These are phyloP conservation scores for Psittacula cyanocephala DNA, from an alignment of 2,113 vertebrate genomes.

Conservation along the genomic window DNA sequence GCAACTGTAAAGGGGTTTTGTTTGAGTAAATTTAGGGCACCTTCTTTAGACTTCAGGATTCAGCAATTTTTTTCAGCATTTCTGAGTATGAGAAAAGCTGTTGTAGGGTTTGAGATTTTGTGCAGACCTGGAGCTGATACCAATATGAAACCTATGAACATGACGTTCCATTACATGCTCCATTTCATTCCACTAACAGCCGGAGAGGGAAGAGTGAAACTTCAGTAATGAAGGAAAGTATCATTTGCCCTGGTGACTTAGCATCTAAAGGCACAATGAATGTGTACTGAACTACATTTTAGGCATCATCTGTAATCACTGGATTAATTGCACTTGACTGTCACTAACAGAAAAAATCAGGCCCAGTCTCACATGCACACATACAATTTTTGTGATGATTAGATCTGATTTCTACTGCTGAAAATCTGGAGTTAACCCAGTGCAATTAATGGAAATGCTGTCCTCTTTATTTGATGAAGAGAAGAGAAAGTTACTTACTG, in stretches of 20 bases:
- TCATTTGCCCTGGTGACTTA: neutral
- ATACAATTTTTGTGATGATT: neutral
- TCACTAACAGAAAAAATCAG: neutral
- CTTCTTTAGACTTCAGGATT: neutral
- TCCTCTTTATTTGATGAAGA: neutral
- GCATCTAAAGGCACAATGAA: neutral
- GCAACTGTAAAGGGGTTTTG: neutral
- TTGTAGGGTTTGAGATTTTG: neutral
- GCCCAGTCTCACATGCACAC: neutral
- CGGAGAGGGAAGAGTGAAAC: neutral
- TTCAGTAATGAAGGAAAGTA: neutral
- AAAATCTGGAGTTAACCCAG: neutral
- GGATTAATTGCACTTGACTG: neutral
- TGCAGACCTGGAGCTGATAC: conserved; percentile 8
- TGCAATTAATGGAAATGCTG: neutral
- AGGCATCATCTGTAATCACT: neutral
- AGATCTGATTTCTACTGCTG: neutral
- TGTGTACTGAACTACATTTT: neutral
- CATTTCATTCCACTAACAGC: conserved; percentile 23
- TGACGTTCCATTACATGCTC: conserved; percentile 29
- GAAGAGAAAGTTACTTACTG: neutral
- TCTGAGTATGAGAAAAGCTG: neutral
- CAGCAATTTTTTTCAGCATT: neutral
- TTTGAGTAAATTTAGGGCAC: conserved; percentile 15
- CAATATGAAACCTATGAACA: neutral